Evolutionary conservation across 2,888 invertebrate genomes (phyloP), one percentile per base, ranked within the genome.

Genomic region (Eudemis profundana): DNA sequence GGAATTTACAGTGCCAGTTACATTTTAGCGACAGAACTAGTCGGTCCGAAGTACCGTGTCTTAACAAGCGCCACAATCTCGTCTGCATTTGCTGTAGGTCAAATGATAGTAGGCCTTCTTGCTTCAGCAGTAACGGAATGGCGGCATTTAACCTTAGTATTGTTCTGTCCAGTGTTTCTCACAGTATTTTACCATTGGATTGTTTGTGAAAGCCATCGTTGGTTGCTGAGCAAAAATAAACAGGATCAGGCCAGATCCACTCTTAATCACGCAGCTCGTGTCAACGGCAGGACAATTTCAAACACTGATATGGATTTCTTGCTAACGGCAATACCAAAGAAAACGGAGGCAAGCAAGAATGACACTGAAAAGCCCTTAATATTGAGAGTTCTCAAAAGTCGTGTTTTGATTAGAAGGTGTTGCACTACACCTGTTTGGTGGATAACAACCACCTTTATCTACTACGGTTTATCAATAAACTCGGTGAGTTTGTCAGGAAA

Each of bases 381-480:
- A 14, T 53, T 80, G 29, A 87, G 92, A 62, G 91, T 94, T 1
- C 74, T 94, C 19, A 92, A 87, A 70, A 94, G 94, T 0, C 88
- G 87, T 1, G 86, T 90, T 46, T 83, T 95, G 64, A 77, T 94
- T 15, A 82, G 93, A n/a, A 89, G 95, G 69, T 89, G 95, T 73
- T 81, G 94, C 44, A 95, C 94, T 42, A 95, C 96, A 65, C 95
- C 95, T n/a, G 90, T 96, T 67, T 95, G 95, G 82, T 96, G 96
- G 96, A 94, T 96, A 50, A 94, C 96, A 1, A 95, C 95, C 71
- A 95, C 95, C 0, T 94, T 97, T 69, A 94, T 96, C 53, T 97
- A 96, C 81, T 97, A 96, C 74, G 97, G 97, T 0, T 85, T 97
- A 64, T 95, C 95, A 12, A 90, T 97, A 57, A 96, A 96, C 84